Conservation (phyloP, 2,113 vertebrate species). For the Gorilla gorilla region DNA sequence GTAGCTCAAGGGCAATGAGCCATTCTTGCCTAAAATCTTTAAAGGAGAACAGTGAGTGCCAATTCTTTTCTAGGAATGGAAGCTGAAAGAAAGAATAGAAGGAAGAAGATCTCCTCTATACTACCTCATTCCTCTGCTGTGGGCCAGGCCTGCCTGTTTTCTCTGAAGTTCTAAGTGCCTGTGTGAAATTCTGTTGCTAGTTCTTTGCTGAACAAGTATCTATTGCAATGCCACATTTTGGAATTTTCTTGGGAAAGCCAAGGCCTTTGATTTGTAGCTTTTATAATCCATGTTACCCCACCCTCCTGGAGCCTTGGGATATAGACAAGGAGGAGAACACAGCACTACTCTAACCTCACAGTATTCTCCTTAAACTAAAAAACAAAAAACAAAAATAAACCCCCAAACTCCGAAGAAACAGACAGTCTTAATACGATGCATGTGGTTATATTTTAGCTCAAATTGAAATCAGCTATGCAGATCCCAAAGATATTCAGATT, state of each 20-base stretch:
- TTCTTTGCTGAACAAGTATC: slow-evolving; percentile 48
- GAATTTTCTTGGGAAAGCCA: slow-evolving; percentile 54
- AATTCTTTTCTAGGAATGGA: slow-evolving; percentile 43
- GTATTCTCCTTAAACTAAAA: slow-evolving; percentile 37
- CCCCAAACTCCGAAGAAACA: neutral
- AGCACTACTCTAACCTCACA: neutral
- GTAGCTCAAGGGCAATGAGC: neutral
- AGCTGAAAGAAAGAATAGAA: neutral
- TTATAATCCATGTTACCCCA: slow-evolving; percentile 7
- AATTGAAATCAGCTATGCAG: neutral
- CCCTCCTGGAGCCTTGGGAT: slow-evolving; percentile 40
- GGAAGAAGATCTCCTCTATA: neutral
- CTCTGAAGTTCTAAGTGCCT: neutral
- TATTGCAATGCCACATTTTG: neutral
- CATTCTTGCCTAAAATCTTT: neutral
- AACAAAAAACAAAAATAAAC: neutral
- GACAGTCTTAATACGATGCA: slow-evolving; percentile 34
- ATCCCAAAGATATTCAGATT: slow-evolving; percentile 30
- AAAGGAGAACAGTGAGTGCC: neutral
- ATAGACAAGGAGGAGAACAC: slow-evolving; percentile 19
- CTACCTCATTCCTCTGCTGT: neutral
- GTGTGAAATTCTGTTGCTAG: slow-evolving; percentile 50
- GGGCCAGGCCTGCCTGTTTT: neutral
- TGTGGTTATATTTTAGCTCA: slow-evolving; percentile 49
- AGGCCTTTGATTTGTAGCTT: slow-evolving; percentile 50